Evolutionary conservation across 2,888 invertebrate genomes (phyloP).

Genomic region (Calameuta pallipes): DNA sequence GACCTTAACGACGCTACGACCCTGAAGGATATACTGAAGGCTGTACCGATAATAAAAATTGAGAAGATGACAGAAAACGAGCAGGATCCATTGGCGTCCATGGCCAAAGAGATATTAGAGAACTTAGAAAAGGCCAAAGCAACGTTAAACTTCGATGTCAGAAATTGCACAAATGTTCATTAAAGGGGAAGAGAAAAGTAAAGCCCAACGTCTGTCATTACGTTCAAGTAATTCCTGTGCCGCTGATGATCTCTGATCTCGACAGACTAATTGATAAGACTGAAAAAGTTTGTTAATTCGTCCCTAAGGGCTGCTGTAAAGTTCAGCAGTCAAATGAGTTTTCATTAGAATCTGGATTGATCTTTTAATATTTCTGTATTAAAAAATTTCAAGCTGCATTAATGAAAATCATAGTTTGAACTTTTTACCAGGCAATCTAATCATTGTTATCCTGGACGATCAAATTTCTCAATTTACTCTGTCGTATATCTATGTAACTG

Average conservation of each 20-base stretch:
- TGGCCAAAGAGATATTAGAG: slow-evolving; percentile 38
- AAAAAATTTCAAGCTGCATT: not conserved
- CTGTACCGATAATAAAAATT: slow-evolving; percentile 41
- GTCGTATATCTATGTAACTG: not conserved
- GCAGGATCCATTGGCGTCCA: slow-evolving; percentile 29
- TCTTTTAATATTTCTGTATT: not conserved
- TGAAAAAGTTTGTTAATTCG: not conserved
- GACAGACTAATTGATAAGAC: not conserved
- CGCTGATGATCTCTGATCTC: not conserved
- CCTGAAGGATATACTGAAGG: slow-evolving; percentile 33
- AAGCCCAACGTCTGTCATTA: not conserved
- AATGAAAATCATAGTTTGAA: no score
- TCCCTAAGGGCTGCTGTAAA: not conserved
- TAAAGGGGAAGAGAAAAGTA: not conserved
- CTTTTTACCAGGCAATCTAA: not conserved
- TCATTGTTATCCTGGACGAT: not conserved
- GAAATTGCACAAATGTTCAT: not conserved
- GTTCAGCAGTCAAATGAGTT: not conserved
- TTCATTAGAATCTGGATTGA: not conserved
- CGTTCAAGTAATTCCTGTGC: not conserved
- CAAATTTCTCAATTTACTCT: not conserved
- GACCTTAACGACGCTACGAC: slow-evolving; percentile 37
- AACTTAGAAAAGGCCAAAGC: not conserved
- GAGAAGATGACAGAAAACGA: slow-evolving; percentile 31
- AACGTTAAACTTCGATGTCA: not conserved